These are phyloP conservation scores for Osedax fenrisi DNA, from an alignment of 2,888 invertebrate species.

Conservation along the genomic window DNA sequence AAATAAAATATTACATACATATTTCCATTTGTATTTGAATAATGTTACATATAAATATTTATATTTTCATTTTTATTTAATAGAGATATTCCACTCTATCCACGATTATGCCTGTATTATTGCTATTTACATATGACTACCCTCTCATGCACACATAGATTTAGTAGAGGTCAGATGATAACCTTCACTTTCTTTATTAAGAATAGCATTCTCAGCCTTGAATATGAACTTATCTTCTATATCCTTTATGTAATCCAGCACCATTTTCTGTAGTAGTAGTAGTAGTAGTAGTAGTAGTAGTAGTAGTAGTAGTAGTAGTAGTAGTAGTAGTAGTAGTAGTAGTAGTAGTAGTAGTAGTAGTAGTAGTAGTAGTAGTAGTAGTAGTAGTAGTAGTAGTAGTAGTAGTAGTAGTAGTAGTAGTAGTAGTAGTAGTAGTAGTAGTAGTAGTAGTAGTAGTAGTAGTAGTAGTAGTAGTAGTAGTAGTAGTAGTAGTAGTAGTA, in stretches of 20 bases:
- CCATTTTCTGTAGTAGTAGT: background rate
- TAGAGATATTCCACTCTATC: too few species aligned
- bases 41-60: too few species aligned
- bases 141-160: too few species aligned
- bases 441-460: background rate
- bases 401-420: background rate
- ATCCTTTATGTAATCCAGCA: background rate
- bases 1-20: too few species aligned
- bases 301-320: background rate
- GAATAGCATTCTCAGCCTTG: background rate
- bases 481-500: background rate
- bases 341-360: background rate
- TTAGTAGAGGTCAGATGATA: too few species aligned
- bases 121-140: too few species aligned
- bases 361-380: background rate
- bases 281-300: background rate
- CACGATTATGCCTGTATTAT: too few species aligned
- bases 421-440: background rate
- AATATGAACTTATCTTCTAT: background rate
- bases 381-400: background rate
- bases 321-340: background rate
- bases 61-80: too few species aligned
- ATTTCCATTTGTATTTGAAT: too few species aligned
- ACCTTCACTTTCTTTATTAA: too few species aligned
- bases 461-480: background rate